These are phyloP conservation scores for Cichlasoma orientale DNA, from an alignment of 2,797 vertebrate genomes.

Conservation along the genomic window DNA sequence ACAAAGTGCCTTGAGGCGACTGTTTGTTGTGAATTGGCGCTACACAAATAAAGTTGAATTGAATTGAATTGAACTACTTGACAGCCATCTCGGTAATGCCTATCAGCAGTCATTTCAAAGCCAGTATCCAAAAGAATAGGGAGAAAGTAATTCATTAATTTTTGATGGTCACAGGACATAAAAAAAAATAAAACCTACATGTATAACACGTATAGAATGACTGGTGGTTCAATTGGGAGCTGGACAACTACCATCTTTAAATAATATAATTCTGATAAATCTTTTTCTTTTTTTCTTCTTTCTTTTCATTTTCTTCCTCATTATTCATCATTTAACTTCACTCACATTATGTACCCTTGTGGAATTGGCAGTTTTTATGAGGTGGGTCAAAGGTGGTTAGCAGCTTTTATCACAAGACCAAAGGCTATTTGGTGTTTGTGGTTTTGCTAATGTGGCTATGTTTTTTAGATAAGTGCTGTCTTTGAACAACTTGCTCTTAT, in stretches of 20 bases:
- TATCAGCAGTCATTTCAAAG: background rate
- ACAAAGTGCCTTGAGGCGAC: too few relatives aligned
- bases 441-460: constrained; percentile 33
- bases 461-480: constrained; percentile 30
- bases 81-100: background rate
- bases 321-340: constrained; percentile 12
- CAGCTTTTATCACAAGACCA: constrained; percentile 47
- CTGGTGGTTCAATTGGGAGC: background rate
- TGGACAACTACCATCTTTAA: background rate
- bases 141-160: background rate
- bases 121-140: background rate
- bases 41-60: too few relatives aligned
- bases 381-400: constrained; percentile 42
- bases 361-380: constrained; percentile 41
- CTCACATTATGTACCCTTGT: constrained; percentile 1
- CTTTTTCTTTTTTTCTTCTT: background rate
- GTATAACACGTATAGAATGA: background rate
- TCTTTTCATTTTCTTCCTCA: background rate
- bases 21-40: too few relatives aligned
- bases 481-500: constrained; percentile 18
- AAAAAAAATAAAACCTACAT: background rate
- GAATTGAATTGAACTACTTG: too few relatives aligned
- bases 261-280: background rate
- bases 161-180: background rate
- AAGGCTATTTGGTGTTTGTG: constrained; percentile 42